Percentiles rank a stretch among this genome's conserved stretches.
Conservation (phyloP, 2,113 vertebrate species). For the Bufo gargarizans region DNA sequence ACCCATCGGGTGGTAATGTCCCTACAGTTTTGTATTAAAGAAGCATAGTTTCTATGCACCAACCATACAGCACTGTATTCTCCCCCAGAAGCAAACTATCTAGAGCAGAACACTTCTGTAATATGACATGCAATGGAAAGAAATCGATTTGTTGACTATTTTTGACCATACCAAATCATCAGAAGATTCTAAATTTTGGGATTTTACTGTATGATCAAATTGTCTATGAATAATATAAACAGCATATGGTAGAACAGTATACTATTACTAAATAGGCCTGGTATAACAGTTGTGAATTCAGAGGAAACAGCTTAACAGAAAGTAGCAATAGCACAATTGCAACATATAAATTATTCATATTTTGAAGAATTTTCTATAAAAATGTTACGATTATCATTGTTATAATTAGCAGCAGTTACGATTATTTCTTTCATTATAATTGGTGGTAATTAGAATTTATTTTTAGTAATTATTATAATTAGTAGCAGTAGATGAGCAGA, state of each 20-base stretch:
- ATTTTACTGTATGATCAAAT: background rate
- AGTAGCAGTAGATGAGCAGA: background rate
- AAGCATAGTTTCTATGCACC: background rate
- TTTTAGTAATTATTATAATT: background rate
- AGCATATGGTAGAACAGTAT: background rate
- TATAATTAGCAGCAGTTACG: background rate
- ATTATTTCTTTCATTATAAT: background rate
- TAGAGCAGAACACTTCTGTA: background rate
- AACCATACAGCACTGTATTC: too few species aligned
- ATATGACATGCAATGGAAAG: background rate
- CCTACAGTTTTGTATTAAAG: background rate
- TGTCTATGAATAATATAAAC: background rate
- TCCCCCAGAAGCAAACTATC: too few species aligned
- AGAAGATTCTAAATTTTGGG: background rate
- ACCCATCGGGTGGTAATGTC: background rate
- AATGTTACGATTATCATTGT: background rate
- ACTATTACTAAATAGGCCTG: background rate
- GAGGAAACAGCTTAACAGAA: background rate
- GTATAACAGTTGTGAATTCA: background rate
- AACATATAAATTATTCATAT: background rate
- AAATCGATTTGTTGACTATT: too few species aligned
- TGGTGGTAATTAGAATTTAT: background rate
- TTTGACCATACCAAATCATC: too few species aligned
- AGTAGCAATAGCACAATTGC: background rate
- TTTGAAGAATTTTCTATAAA: background rate